Conservation (phyloP, 2,888 invertebrate genomes). For the Spilarctia lutea region DNA sequence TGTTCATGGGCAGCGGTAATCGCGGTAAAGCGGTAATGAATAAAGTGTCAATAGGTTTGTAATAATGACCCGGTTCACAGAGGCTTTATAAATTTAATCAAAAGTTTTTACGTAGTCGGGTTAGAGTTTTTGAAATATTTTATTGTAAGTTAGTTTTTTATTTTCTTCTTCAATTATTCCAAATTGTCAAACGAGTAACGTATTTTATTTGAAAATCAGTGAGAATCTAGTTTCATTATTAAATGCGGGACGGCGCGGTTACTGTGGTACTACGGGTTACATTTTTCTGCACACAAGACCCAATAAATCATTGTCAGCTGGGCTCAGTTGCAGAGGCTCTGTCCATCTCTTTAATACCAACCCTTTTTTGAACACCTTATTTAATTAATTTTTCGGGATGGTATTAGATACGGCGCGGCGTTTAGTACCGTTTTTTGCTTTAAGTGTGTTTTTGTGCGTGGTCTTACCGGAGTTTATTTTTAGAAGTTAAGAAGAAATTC, state of each 20-base stretch:
- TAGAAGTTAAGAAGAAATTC: background rate
- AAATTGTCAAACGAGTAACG: background rate
- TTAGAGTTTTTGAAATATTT: too few relatives aligned
- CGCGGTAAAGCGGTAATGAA: too few relatives aligned
- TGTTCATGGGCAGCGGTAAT: too few relatives aligned
- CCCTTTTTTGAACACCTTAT: slow-evolving; percentile 51
- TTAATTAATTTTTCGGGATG: slow-evolving; percentile 49
- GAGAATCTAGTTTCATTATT: slow-evolving; percentile 16
- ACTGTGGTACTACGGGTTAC: slow-evolving; percentile 8
- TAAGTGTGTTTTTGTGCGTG: slow-evolving; percentile 12
- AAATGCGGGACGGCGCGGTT: background rate
- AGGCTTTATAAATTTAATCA: too few relatives aligned
- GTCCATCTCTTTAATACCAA: slow-evolving; percentile 62
- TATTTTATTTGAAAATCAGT: slow-evolving; percentile 4
- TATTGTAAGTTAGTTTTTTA: too few relatives aligned
- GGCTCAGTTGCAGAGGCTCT: slow-evolving; percentile 62
- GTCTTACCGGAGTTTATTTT: background rate
- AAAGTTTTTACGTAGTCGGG: too few relatives aligned
- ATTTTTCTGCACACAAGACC: slow-evolving; percentile 50
- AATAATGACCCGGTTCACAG: too few relatives aligned
- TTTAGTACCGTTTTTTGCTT: slow-evolving; percentile 15
- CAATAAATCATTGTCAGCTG: slow-evolving; percentile 65
- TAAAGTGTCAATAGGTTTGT: too few relatives aligned
- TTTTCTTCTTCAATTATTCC: background rate
- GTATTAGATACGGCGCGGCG: slow-evolving; percentile 32